A percentile compares a stretch with the other conserved stretches of the same genome.
Conservation (phyloP, 2,113 vertebrate genomes). For the Sakesphorus luctuosus region DNA sequence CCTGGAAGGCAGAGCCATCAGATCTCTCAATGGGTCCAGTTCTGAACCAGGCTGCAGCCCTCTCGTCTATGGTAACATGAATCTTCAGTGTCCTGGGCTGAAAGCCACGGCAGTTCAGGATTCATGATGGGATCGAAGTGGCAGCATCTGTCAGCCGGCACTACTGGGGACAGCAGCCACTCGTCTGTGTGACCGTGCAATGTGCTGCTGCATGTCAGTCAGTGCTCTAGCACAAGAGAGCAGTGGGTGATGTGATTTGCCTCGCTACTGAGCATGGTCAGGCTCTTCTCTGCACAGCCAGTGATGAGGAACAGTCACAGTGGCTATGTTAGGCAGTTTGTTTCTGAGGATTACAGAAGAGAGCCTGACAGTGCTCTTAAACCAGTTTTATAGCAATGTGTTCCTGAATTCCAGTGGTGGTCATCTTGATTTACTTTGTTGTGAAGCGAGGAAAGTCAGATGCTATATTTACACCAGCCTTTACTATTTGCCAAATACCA, state of each 20-base stretch:
- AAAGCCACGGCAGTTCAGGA: background rate
- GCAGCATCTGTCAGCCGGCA: background rate
- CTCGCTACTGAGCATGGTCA: fast-evolving
- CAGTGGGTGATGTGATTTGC: background rate
- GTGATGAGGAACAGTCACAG: background rate
- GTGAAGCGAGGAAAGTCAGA: background rate
- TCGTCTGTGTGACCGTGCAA: background rate
- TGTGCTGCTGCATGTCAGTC: background rate
- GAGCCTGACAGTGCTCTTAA: background rate
- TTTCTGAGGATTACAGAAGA: background rate
- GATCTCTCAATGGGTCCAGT: fast-evolving
- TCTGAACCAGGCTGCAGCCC: background rate
- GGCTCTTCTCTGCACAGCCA: background rate
- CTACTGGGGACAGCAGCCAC: background rate
- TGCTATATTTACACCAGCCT: background rate
- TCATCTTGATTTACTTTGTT: background rate
- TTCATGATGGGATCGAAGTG: background rate
- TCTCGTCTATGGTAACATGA: background rate
- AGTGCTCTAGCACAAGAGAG: background rate
- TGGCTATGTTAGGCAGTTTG: background rate
- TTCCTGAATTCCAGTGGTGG: background rate
- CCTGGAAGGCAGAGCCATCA: background rate
- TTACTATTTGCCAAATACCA: background rate
- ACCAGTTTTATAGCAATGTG: background rate
- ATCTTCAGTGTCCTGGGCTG: background rate